Percentiles rank a stretch among this genome's conserved stretches.
These are phyloP conservation scores for Hyperopisus bebe DNA, from an alignment of 2,113 vertebrate genomes.

Conservation along the genomic window DNA sequence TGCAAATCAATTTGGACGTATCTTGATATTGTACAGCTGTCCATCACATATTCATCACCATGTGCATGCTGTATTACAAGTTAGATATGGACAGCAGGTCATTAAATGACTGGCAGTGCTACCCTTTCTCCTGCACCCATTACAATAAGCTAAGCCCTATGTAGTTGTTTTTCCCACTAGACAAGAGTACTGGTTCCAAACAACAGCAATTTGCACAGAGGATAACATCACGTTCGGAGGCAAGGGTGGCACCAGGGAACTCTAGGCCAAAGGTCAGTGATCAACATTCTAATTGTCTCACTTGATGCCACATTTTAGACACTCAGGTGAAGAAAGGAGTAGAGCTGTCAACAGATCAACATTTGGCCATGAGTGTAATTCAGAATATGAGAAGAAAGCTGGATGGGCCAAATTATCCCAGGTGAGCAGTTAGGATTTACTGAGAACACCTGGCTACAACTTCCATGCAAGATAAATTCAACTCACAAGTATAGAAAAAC, in stretches of 20 bases:
- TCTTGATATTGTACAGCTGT: not conserved
- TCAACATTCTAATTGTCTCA: not conserved
- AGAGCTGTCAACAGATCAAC: not conserved
- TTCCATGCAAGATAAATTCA: not conserved
- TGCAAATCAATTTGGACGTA: not conserved
- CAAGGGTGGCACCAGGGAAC: not conserved
- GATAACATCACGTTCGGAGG: not conserved
- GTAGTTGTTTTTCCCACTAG: not conserved
- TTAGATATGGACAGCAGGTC: not conserved
- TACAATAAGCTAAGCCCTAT: not conserved
- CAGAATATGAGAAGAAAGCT: not conserved
- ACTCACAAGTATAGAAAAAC: not conserved
- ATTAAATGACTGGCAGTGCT: not conserved
- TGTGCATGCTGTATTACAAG: not conserved
- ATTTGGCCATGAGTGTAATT: not conserved
- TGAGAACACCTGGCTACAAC: not conserved
- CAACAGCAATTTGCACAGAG: not conserved
- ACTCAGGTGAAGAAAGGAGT: not conserved
- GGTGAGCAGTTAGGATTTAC: not conserved
- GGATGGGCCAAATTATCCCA: not conserved
- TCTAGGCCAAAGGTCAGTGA: not conserved
- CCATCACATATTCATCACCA: not conserved
- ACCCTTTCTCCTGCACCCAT: not conserved
- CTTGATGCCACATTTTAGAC: not conserved
- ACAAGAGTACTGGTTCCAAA: not conserved